Evolutionary conservation across 1,140 invertebrate genomes (phyloP).

Genomic region (Mactra quadrangularis): DNA sequence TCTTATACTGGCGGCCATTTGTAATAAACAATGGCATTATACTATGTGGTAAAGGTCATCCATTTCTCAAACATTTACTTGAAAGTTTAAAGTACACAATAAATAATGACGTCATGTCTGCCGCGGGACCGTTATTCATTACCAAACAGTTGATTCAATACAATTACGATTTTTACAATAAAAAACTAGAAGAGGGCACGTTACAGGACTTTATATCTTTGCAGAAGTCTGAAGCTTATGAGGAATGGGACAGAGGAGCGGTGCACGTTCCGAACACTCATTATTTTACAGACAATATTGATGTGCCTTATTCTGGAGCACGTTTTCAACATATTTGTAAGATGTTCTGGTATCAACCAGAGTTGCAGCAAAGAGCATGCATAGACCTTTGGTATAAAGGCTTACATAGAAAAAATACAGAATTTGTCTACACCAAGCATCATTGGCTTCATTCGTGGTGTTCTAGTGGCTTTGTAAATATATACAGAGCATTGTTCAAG

Average conservation of each 20-base stretch:
- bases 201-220: background rate
- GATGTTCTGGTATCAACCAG: background rate
- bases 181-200: background rate
- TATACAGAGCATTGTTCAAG: too few relatives aligned
- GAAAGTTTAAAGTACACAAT: background rate
- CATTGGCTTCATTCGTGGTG: background rate
- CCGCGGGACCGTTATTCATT: background rate
- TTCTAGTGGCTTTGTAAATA: too few relatives aligned
- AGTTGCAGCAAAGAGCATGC: background rate
- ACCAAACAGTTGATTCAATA: background rate
- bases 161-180: background rate
- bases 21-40: too few relatives aligned
- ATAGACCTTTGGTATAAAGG: background rate
- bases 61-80: too few relatives aligned
- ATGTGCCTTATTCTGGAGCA: background rate
- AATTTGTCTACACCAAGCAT: background rate
- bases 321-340: background rate
- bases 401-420: background rate
- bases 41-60: too few relatives aligned
- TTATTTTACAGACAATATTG: conserved; percentile 16
- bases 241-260: background rate
- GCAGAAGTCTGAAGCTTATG: background rate
- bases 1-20: too few relatives aligned
- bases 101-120: background rate
- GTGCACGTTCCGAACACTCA: conserved; percentile 25